Conservation (phyloP, 2,888 invertebrate species). For the Papilio gigon region DNA sequence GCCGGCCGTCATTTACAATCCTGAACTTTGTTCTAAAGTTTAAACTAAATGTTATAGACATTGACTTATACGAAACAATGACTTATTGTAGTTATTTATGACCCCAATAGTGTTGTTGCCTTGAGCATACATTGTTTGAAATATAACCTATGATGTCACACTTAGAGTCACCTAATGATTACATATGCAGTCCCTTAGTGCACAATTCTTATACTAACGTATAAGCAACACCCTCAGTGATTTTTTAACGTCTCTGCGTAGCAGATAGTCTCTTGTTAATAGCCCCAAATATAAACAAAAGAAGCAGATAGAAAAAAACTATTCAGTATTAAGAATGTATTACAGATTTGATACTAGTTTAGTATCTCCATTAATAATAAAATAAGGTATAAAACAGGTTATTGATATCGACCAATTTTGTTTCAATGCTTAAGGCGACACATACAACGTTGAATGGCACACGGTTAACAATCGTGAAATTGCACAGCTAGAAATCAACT, state of each 20-base stretch:
- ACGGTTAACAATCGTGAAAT: neutral
- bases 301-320: too few relatives aligned
- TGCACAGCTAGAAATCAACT: constrained; percentile 14
- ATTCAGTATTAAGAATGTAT: too few relatives aligned
- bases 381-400: neutral
- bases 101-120: constrained; percentile 38
- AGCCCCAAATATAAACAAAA: too few relatives aligned
- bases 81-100: constrained; percentile 58
- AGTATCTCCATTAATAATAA: neutral
- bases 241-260: too few relatives aligned
- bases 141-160: constrained; percentile 12
- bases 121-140: constrained; percentile 30
- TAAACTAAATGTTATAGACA: constrained; percentile 61
- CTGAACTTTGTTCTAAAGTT: constrained; percentile 65
- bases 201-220: too few relatives aligned
- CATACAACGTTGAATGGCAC: neutral
- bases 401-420: neutral
- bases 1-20: constrained; percentile 57
- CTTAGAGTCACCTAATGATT: neutral
- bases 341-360: too few relatives aligned
- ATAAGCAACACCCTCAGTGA: too few relatives aligned
- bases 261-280: too few relatives aligned
- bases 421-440: constrained; percentile 5
- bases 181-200: neutral
- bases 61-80: constrained; percentile 61